Evolutionary conservation across 1,140 invertebrate genomes (phyloP), one percentile per base, ranked within the genome.

Genomic region (Riptortus pedestris): DNA sequence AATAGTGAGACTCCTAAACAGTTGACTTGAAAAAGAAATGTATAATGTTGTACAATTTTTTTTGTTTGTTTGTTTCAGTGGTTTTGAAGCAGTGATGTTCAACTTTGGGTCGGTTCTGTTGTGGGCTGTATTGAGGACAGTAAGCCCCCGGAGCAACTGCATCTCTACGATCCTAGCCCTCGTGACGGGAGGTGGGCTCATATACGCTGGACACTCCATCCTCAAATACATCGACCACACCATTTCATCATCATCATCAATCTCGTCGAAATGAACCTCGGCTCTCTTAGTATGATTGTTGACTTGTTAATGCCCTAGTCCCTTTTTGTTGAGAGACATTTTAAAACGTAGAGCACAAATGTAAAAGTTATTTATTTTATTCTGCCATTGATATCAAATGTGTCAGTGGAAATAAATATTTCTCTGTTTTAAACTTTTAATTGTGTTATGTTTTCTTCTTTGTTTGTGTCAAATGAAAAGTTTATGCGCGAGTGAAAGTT

Each of bases 71-170:
- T 61, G 28, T 29, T 52, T 26, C 71, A 83, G 84, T 72, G 69
- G 78, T n/a, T 79, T 83, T 66, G 84, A 84, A 18, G 79, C 83
- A 33, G 69, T 82, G 5, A 75, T 87, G 18, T 81, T 88, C 70
- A 85, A 82, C 61, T 81, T 88, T 71, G 86, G 86, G 22, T 87
- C 85, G 0, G 81, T 88, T 5, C 73, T 88, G 3, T 74, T 81
- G 28, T 87, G 85, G 83, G 86, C 86, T 1, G 78, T 88, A 26
- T 73, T 85, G 26, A 78, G 85, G 69, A 84, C 82, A 20, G 70
- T 85, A 31, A 68, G 86, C 28, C 85, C 85, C 4, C 76, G 80
- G 66, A 85, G 82, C 71, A 78, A 82, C 47, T 70, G 78, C 9
- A 57, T 83, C 1, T 77, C 82, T 48, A 83, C 83, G 0, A 51